A percentile compares a stretch with the other conserved stretches of the same genome.
Evolutionary conservation across 1,140 invertebrate genomes (phyloP).

Genomic region (Bombus pascuorum): DNA sequence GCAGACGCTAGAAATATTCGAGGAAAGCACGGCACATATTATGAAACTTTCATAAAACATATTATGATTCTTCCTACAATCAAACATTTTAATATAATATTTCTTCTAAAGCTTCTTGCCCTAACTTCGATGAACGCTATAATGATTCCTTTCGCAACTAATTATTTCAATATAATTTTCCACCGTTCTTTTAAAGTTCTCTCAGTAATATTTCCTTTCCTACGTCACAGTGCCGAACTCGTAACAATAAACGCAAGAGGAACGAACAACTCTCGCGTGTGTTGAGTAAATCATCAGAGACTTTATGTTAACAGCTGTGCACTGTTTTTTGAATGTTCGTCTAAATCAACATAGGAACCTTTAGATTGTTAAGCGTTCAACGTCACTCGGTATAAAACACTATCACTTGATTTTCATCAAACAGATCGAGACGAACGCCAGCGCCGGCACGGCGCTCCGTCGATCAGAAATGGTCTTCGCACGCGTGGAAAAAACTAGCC

Average conservation of each 20-base stretch:
- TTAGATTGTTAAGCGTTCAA: slow-evolving; percentile 32
- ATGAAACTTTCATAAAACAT: no score
- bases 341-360: background rate
- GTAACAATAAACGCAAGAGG: background rate
- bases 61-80: no score
- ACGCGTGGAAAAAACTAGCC: background rate
- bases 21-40: no score
- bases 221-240: background rate
- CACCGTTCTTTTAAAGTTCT: background rate
- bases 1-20: no score
- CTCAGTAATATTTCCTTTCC: background rate
- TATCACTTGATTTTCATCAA: background rate
- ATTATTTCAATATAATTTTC: background rate
- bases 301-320: background rate
- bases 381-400: background rate
- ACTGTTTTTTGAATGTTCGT: background rate
- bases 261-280: background rate
- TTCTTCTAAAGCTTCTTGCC: no score
- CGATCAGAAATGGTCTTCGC: slow-evolving; percentile 11
- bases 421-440: background rate
- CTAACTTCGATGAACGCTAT: no score
- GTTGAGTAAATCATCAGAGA: no score
- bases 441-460: background rate
- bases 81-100: background rate
- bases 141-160: no score